phyloP scores from a whole-genome alignment of 2,888 invertebrate species.

The Nyleta sp. region DNA sequence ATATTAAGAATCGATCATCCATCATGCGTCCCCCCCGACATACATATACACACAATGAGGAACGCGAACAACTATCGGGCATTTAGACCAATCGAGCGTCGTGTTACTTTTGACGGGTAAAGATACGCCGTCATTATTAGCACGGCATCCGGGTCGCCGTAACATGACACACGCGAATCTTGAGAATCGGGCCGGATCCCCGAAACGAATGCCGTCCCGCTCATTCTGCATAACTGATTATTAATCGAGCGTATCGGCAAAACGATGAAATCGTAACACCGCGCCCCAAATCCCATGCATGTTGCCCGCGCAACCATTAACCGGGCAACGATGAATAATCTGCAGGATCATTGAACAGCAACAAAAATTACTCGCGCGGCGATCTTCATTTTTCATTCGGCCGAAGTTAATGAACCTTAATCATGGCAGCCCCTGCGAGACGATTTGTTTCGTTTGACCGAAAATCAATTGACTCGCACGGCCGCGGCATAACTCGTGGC shows the following conservation, averaged over 20 bases:
- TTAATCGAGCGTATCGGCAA: constrained; percentile 29
- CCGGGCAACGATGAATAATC: constrained; percentile 43
- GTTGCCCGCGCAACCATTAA: constrained; percentile 30
- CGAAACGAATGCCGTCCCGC: constrained; percentile 32
- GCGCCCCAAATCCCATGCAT: constrained; percentile 24
- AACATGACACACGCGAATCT: constrained; percentile 33
- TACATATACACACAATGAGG: constrained; percentile 26
- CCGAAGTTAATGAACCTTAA: constrained; percentile 41
- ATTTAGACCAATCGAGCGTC: constrained; percentile 31
- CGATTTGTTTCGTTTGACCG: constrained; percentile 60
- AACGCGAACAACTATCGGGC: constrained; percentile 17
- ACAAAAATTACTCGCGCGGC: constrained; percentile 27
- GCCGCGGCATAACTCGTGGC: constrained; percentile 3
- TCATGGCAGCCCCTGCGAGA: constrained; percentile 23
- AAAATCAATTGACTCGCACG: constrained; percentile 60
- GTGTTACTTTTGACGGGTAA: constrained; percentile 46
- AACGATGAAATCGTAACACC: constrained; percentile 47
- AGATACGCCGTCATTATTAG: constrained; percentile 39
- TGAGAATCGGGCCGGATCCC: constrained; percentile 38
- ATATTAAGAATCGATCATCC: constrained; percentile 44
- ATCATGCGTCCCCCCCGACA: constrained; percentile 36
- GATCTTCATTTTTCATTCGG: constrained; percentile 47
- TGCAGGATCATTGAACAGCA: constrained; percentile 39
- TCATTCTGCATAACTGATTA: constrained; percentile 48
- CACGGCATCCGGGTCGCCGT: constrained; percentile 37